Conservation (phyloP, 2,888 invertebrate species). For the Vanessa cardui region DNA sequence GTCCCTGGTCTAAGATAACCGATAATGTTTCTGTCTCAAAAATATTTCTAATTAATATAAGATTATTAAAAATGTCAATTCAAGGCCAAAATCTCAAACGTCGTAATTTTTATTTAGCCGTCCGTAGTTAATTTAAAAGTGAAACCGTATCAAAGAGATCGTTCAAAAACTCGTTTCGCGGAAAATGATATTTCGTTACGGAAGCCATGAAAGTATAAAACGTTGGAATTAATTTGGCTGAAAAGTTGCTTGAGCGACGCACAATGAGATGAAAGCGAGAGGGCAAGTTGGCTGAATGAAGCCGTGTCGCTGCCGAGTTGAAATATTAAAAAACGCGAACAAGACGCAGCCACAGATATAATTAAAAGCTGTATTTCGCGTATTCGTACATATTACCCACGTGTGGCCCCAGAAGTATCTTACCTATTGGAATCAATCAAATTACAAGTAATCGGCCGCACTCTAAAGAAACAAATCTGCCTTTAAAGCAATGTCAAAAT, state of each 20-base stretch:
- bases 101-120: constrained; percentile 25
- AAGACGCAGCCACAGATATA: constrained; percentile 42
- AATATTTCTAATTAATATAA: not conserved
- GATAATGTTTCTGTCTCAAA: too few relatives aligned
- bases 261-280: constrained; percentile 79
- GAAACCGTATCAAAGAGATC: constrained; percentile 62
- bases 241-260: constrained; percentile 63
- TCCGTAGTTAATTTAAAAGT: constrained; percentile 51
- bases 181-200: constrained; percentile 74
- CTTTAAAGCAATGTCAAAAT: too few relatives aligned
- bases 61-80: not conserved
- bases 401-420: too few relatives aligned
- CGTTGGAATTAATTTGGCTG: constrained; percentile 78
- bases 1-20: too few relatives aligned
- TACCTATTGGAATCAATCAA: too few relatives aligned
- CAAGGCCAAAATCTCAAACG: constrained; percentile 13
- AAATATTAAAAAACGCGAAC: constrained; percentile 67
- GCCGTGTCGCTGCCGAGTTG: constrained; percentile 65
- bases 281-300: constrained; percentile 72
- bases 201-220: constrained; percentile 71
- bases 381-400: constrained; percentile 3
- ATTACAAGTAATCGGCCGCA: too few relatives aligned
- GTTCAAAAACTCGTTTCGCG: constrained; percentile 55
- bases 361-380: constrained; percentile 28
- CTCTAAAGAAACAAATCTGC: too few relatives aligned